Conservation (phyloP, 2,888 invertebrate genomes). For the Helobdella robusta region DNA sequence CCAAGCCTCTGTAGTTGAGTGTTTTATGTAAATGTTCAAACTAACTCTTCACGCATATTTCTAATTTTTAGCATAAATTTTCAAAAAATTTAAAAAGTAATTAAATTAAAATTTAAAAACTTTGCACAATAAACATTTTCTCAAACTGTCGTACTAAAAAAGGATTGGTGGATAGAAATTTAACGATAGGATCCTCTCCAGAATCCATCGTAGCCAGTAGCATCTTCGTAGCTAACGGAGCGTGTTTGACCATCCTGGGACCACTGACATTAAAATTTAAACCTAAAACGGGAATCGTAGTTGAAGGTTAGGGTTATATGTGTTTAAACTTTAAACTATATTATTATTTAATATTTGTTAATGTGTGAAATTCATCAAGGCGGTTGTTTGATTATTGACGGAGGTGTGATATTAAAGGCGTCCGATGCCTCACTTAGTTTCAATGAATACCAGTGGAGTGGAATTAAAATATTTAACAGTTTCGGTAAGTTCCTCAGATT, state of each 20-base stretch:
- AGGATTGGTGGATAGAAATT: conserved; percentile 1
- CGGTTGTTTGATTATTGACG: too few relatives aligned
- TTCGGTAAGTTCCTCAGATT: neutral
- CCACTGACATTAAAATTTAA: neutral
- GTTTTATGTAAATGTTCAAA: too few relatives aligned
- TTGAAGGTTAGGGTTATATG: neutral
- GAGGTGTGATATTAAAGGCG: too few relatives aligned
- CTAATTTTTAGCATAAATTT: too few relatives aligned
- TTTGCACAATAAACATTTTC: too few relatives aligned
- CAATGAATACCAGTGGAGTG: neutral
- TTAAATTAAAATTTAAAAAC: neutral
- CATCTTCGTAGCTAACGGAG: conserved; percentile 3
- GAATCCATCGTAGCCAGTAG: neutral
- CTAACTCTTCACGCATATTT: too few relatives aligned
- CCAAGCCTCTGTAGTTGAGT: too few relatives aligned
- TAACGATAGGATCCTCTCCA: neutral
- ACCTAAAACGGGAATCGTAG: neutral
- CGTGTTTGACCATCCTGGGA: neutral
- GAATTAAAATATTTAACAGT: neutral
- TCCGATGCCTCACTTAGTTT: neutral
- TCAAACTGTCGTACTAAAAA: neutral
- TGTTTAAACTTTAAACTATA: too few relatives aligned
- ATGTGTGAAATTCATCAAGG: too few relatives aligned
- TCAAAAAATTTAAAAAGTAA: neutral
- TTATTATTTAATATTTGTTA: too few relatives aligned